A percentile compares a stretch with the other conserved stretches of the same genome.
Conservation (phyloP, 2,113 vertebrate species). For the Pongo abelii region DNA sequence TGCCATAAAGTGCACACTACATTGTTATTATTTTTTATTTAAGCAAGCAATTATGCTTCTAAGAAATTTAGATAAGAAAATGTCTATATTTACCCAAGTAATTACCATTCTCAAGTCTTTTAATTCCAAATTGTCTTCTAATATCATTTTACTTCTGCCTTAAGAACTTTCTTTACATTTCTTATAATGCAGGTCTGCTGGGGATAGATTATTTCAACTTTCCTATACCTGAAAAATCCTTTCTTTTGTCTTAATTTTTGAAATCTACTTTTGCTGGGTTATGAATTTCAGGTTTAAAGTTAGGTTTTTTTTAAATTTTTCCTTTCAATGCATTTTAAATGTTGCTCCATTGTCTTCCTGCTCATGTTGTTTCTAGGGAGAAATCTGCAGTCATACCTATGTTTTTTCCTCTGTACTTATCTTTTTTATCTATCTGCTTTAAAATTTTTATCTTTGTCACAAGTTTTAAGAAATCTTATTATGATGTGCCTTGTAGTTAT, state of each 20-base stretch:
- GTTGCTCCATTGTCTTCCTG: not conserved
- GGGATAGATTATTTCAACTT: not conserved
- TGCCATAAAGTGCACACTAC: not conserved
- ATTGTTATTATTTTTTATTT: not conserved
- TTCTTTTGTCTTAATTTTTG: not conserved
- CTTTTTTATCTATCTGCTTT: not conserved
- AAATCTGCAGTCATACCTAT: not conserved
- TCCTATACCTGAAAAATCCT: not conserved
- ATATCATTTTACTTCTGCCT: not conserved
- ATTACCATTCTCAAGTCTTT: not conserved
- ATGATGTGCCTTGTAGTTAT: not conserved
- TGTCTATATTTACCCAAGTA: not conserved
- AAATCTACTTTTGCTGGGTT: not conserved
- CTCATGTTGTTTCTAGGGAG: not conserved
- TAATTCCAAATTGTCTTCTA: not conserved
- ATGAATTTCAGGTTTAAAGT: not conserved
- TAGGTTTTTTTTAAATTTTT: not conserved
- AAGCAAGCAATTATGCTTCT: not conserved
- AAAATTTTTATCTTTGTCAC: not conserved
- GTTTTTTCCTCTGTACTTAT: not conserved
- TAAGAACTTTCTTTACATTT: not conserved
- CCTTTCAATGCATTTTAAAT: slow-evolving; percentile 12
- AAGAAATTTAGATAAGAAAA: slow-evolving; percentile 28
- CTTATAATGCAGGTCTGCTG: not conserved
- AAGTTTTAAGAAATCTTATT: not conserved